A percentile compares a stretch with the other conserved stretches of the same genome.
Conservation (phyloP, 2,888 invertebrate species). For the Hypomecis punctinalis region DNA sequence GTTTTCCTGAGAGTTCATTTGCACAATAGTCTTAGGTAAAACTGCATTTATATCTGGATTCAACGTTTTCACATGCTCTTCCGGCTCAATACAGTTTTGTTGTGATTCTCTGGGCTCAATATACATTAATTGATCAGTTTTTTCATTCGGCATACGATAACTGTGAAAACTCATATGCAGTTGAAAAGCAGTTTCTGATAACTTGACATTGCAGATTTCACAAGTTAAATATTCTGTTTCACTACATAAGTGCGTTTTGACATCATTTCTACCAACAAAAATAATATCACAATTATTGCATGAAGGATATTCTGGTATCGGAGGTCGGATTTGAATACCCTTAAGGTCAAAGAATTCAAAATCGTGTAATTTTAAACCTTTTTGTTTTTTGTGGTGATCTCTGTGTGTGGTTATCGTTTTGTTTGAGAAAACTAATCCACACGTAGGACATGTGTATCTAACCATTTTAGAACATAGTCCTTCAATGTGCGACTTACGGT, state of each 20-base stretch:
- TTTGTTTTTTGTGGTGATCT: slow-evolving; percentile 52
- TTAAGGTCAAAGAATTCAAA: slow-evolving; percentile 63
- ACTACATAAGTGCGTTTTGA: slow-evolving; percentile 57
- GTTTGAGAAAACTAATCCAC: slow-evolving; percentile 63
- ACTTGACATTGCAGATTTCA: slow-evolving; percentile 59
- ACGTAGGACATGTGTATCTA: slow-evolving; percentile 57
- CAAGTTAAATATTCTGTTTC: slow-evolving; percentile 56
- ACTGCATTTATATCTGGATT: neutral
- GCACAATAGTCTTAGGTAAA: neutral
- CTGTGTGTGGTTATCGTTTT: slow-evolving; percentile 53
- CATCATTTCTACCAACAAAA: slow-evolving; percentile 56
- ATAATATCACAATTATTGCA: slow-evolving; percentile 62
- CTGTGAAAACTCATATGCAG: slow-evolving; percentile 68
- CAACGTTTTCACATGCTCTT: neutral
- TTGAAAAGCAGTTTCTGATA: slow-evolving; percentile 59
- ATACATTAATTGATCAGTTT: neutral
- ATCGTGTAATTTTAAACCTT: slow-evolving; percentile 57
- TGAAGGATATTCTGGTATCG: slow-evolving; percentile 63
- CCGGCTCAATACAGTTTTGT: neutral
- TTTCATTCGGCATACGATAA: slow-evolving; percentile 46
- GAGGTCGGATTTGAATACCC: slow-evolving; percentile 58
- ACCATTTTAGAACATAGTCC: slow-evolving; percentile 51
- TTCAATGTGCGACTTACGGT: slow-evolving; percentile 51
- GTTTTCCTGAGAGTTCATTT: neutral
- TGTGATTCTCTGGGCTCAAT: neutral